Conservation (phyloP, 2,797 vertebrate species). For the Sorex maritimensis region DNA sequence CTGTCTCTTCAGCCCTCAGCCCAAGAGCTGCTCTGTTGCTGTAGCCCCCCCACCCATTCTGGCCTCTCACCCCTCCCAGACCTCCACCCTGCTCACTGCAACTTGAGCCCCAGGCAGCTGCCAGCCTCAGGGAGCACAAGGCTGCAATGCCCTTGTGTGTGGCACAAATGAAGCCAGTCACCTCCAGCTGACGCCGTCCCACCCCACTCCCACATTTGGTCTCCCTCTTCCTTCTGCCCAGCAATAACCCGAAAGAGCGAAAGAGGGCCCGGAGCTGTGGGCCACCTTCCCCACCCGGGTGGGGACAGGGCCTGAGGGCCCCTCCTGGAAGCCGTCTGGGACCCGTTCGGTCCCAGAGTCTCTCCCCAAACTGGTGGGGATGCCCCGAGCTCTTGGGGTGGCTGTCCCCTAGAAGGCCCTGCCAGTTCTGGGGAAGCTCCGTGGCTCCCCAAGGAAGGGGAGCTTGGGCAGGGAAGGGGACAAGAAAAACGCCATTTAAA, state of each 20-base stretch:
- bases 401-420: constrained; percentile 81
- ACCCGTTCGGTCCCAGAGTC: constrained; percentile 74
- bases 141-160: constrained; percentile 80
- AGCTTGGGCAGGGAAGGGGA: constrained; percentile 81
- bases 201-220: constrained; percentile 73
- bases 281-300: constrained; percentile 68
- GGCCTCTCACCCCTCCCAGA: constrained; percentile 80
- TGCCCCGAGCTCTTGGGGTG: constrained; percentile 74
- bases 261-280: constrained; percentile 76
- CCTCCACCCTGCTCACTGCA: constrained; percentile 88
- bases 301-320: constrained; percentile 80
- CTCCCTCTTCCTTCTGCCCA: constrained; percentile 81
- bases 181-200: constrained; percentile 74
- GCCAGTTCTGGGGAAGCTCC: constrained; percentile 83
- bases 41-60: constrained; percentile 73
- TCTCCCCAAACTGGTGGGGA: constrained; percentile 71
- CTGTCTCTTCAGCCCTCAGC: constrained; percentile 77
- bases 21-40: constrained; percentile 78
- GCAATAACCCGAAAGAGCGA: constrained; percentile 78
- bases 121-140: constrained; percentile 75
- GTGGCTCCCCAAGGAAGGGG: constrained; percentile 82
- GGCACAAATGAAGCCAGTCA: constrained; percentile 83
- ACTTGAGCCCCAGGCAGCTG: constrained; percentile 81
- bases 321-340: constrained; percentile 82
- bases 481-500: constrained; percentile 87